Base-by-base conservation (phyloP, 2,113 vertebrate genomes). In the Phodopus roborovskii region DNA sequence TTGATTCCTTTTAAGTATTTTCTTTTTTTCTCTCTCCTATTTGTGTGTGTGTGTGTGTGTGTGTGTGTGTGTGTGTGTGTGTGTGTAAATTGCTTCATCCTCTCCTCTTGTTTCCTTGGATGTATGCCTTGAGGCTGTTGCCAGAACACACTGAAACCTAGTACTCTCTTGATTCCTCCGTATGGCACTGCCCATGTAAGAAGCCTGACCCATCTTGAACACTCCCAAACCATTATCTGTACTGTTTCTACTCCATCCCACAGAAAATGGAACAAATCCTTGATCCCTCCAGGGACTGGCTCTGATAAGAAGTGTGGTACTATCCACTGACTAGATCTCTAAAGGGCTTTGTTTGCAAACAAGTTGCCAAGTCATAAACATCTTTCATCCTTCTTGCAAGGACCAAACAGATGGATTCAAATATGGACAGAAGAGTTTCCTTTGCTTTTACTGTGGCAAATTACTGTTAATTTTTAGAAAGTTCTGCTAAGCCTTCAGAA, bases 371-470 rank as follows among this genome's bases (percentile, higher is more conserved):
- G 22, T 81, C 26, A 60, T 53, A 24, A 87, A 62, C n/a, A 42
- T 86, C 48, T n/a, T 22, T 53, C 50, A 66, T n/a, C 16, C 90
- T 89, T 88, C 82, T 85, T 81, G 30, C 36, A 93, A 50, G 26
- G 33, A 66, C 19, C 64, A 45, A 75, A 60, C 56, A 92, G 42
- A n/a, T 60, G 77, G 53, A 93, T 73, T 88, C 89, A 64, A 64
- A 87, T 53, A 64, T 5, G 19, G n/a, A 70, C 74, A 36, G 33
- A 48, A 3, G 42, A 60, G 53, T 53, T 68, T 78, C 39, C 58
- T 64, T 58, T 90, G n/a, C 70, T 92, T 90, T 93, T 84, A 73
- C 39, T 91, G 66, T 87, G n/a, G 48, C 30, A 94, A 90, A 89
- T 88, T 56, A 56, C 53, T 56, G 53, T 13, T 56, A 12, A 56